These are phyloP conservation scores for Nibea albiflora DNA, from an alignment of 2,113 vertebrate species.

Conservation along the genomic window DNA sequence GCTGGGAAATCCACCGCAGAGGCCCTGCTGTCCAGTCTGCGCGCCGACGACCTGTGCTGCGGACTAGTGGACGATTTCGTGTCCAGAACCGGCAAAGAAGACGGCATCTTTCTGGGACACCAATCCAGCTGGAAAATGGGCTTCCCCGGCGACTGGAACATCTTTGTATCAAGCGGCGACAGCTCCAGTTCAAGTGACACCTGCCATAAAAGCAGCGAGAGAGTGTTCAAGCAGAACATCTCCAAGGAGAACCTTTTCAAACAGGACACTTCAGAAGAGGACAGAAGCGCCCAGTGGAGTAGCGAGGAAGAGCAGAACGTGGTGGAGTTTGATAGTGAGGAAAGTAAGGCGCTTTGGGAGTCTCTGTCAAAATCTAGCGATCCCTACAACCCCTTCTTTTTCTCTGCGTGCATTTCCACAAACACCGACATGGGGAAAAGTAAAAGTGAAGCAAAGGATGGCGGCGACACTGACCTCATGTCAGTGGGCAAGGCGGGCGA, in stretches of 20 bases:
- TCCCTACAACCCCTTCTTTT: conserved; percentile 79
- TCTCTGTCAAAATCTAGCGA: conserved; percentile 76
- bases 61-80: conserved; percentile 83
- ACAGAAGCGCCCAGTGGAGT: conserved; percentile 68
- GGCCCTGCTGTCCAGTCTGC: conserved; percentile 81
- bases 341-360: conserved; percentile 76
- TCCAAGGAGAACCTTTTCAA: conserved; percentile 35
- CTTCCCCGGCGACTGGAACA: conserved; percentile 80
- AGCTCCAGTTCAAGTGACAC: conserved; percentile 29
- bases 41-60: conserved; percentile 81
- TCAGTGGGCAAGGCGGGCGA: conserved; percentile 24
- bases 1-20: conserved; percentile 72
- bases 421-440: conserved; percentile 50
- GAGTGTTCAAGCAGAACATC: conserved; percentile 35
- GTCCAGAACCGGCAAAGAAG: conserved; percentile 71
- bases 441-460: conserved; percentile 16
- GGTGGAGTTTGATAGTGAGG: conserved; percentile 67
- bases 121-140: conserved; percentile 79
- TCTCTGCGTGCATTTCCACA: conserved; percentile 79
- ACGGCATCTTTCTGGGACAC: conserved; percentile 72
- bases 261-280: conserved; percentile 63
- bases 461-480: neutral
- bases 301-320: conserved; percentile 71
- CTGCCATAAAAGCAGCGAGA: conserved; percentile 38
- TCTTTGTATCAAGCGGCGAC: conserved; percentile 75